Evolutionary conservation across 2,113 vertebrate species (phyloP).

Genomic region (Acanthisitta chloris): DNA sequence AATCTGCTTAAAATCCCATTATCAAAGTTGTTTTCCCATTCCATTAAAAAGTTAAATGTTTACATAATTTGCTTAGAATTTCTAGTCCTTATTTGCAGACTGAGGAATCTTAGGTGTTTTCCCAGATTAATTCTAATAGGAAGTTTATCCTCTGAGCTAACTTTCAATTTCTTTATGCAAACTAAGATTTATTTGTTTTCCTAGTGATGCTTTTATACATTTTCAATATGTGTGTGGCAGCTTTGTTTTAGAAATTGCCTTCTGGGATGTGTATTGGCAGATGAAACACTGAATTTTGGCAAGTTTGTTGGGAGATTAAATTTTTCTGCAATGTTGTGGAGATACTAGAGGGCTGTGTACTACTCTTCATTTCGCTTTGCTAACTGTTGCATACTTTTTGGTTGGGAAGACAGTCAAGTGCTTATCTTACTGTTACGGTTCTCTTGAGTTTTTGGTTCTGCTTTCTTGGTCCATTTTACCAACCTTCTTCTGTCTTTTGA

Average conservation of each 20-base stretch:
- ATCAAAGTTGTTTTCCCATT: neutral
- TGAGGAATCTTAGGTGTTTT: neutral
- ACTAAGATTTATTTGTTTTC: neutral
- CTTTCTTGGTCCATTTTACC: neutral
- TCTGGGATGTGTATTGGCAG: neutral
- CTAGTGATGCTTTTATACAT: neutral
- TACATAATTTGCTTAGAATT: neutral
- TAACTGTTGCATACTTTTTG: conserved; percentile 9
- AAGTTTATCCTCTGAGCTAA: neutral
- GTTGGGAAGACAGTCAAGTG: neutral
- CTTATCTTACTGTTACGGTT: neutral
- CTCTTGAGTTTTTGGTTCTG: neutral
- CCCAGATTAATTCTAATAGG: neutral
- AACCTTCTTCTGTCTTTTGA: conserved; percentile 8
- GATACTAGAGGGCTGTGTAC: neutral
- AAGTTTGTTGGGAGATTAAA: neutral
- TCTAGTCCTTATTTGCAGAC: neutral
- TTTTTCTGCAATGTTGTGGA: neutral
- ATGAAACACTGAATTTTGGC: neutral
- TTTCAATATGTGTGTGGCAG: neutral
- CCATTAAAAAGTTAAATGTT: neutral
- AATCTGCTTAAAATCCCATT: neutral
- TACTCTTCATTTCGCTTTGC: neutral
- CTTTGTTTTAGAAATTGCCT: neutral
- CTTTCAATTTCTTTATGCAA: neutral